Percentiles rank a stretch among this genome's conserved stretches.
phyloP scores from a whole-genome alignment of 1,140 invertebrate species.

The Euschistus heros region DNA sequence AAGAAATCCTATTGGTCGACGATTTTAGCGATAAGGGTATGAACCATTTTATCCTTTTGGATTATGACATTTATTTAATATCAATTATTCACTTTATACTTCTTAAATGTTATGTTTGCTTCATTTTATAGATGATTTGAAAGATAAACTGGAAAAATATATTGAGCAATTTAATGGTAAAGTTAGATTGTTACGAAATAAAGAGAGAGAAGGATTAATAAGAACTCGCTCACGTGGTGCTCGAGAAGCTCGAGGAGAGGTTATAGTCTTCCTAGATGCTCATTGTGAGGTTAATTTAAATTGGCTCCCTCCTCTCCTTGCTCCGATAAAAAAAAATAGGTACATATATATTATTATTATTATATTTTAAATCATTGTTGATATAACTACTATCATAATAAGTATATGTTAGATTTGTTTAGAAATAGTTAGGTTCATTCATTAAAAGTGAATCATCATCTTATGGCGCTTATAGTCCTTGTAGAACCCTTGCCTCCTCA shows the following conservation, averaged over 20 bases:
- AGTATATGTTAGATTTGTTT: no score
- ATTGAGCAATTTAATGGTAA: conserved; percentile 77
- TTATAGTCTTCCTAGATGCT: conserved; percentile 95
- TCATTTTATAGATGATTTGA: conserved; percentile 62
- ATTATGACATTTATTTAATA: neutral
- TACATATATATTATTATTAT: conserved; percentile 32
- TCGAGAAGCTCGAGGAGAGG: conserved; percentile 85
- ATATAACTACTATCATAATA: no score
- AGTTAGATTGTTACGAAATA: conserved; percentile 77
- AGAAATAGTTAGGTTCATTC: no score
- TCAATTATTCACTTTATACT: no score
- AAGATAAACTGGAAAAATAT: conserved; percentile 79
- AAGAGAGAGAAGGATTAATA: conserved; percentile 80
- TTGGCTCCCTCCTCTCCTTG: conserved; percentile 91
- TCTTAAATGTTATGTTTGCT: no score
- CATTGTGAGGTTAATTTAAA: conserved; percentile 88
- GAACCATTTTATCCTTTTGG: neutral
- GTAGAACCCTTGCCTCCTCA: no score
- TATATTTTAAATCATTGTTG: conserved; percentile 23
- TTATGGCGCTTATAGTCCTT: no score
- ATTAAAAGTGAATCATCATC: no score
- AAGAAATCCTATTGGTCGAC: conserved; percentile 96
- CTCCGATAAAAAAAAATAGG: conserved; percentile 82
- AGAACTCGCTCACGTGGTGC: conserved; percentile 85
- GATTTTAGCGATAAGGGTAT: conserved; percentile 91